Evolutionary conservation across 2,113 vertebrate species (phyloP).

Genomic region (Tonatia bakeri): DNA sequence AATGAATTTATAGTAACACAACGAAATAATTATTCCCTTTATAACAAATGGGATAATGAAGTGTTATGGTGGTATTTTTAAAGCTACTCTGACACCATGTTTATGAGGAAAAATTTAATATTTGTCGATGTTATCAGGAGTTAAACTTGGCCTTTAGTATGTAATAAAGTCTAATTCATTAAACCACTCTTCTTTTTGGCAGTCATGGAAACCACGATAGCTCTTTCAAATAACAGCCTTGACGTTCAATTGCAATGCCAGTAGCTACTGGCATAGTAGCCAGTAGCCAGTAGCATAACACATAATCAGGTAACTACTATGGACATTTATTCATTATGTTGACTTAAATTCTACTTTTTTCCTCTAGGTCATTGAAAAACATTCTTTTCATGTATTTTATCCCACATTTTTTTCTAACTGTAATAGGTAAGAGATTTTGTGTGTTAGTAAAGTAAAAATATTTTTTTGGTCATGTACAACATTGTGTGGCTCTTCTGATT

Average conservation of each 20-base stretch:
- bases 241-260: not conserved
- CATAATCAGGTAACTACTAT: constrained; percentile 2
- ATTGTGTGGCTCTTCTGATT: not conserved
- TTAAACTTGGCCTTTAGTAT: constrained; percentile 19
- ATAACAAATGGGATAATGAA: not conserved
- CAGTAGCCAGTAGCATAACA: too few species aligned
- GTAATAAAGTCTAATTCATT: constrained; percentile 44
- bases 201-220: constrained; percentile 13
- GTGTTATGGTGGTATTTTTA: constrained; percentile 22
- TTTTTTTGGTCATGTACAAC: not conserved
- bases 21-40: not conserved
- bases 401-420: not conserved
- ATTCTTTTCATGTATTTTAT: not conserved
- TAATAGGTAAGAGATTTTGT: not conserved
- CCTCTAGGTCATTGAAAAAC: not conserved
- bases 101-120: constrained; percentile 30
- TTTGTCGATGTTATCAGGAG: not conserved
- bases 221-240: not conserved
- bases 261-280: not conserved
- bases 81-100: not conserved
- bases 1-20: not conserved
- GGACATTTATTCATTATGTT: not conserved
- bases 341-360: not conserved
- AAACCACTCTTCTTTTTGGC: constrained; percentile 1
- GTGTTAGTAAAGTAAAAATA: constrained; percentile 1